Base-by-base conservation (phyloP, 1,140 invertebrate genomes). In the Drosophila baimaii region DNA sequence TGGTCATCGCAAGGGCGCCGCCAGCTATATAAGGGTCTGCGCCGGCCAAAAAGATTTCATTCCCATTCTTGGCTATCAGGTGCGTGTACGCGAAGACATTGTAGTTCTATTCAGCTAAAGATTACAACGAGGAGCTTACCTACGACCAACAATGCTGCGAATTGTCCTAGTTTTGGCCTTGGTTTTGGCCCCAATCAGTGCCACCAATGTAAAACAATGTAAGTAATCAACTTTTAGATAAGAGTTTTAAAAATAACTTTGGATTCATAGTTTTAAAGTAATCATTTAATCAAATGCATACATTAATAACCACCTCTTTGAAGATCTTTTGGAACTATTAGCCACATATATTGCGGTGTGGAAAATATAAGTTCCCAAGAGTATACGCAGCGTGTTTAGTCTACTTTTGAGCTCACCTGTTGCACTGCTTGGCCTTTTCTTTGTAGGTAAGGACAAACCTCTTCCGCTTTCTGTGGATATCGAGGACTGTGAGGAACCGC, bases 401-500 rank as follows among this genome's bases (percentile, higher is more conserved):
- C 66, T 74, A 69, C 79, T 79, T 80, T 77, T 70, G 0, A 49
- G 74, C 55, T 37, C 23, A 47, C 23, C 10, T n/a, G 27, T 2
- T 52, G 9, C 31, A 47, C 54, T 69, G 46, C 54, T 15, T 19
- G 3, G 13, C 19, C 21, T 29, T 44, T 37, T 54, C 27, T 37
- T 21, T 74, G 64, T 47, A 91, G 90, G 90, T 46, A 79, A 76
- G 71, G 55, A 64, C 23, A 74, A 70, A 43, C 90, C 90, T 0
- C 74, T 62, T 33, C 91, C 91, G 35, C 51, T 91, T 17, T 65
- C 43, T n/a, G 90, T 91, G 4, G 41, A 44, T 2, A 47, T 92
- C 0, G 17, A 43, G 6, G 83, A 86, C n/a, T 92, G 91, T 33
- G 85, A 81, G 0, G 63, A 57, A 7, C 72, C 79, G 5, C 91